phyloP scores from a whole-genome alignment of 2,113 vertebrate species.

The Ranitomeya imitator region DNA sequence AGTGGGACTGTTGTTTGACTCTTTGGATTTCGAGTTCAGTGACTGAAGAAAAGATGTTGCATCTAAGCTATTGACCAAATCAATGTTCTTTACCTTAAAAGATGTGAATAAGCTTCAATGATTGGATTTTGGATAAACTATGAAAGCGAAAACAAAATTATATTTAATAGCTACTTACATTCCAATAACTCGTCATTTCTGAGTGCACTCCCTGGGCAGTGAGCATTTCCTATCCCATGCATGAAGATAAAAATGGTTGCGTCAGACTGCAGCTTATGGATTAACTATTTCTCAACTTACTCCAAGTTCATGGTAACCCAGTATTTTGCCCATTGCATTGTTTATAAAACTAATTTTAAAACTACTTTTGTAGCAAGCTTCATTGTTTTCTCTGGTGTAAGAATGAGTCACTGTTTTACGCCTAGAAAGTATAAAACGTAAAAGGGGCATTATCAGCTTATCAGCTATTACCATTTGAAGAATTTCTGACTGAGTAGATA shows the following conservation, averaged over 20 bases:
- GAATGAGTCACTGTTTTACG: not conserved
- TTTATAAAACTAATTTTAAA: slow-evolving; percentile 12
- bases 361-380: slow-evolving; percentile 10
- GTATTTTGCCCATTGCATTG: slow-evolving; percentile 10
- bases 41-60: slow-evolving; percentile 29
- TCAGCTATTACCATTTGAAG: not conserved
- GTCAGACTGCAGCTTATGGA: not conserved
- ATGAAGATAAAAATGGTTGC: slow-evolving; percentile 14
- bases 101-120: slow-evolving; percentile 9
- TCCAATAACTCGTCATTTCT: not conserved
- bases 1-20: slow-evolving; percentile 24
- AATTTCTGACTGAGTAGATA: not conserved
- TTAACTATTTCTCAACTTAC: not conserved
- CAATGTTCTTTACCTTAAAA: not conserved
- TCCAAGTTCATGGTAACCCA: not conserved
- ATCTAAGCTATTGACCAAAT: slow-evolving; percentile 12
- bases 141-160: not conserved
- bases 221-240: not conserved
- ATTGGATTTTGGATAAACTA: slow-evolving; percentile 2
- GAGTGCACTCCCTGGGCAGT: not conserved
- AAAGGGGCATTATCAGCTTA: not conserved
- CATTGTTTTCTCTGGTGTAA: slow-evolving; percentile 44
- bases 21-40: slow-evolving; percentile 18
- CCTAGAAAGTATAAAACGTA: not conserved
- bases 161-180: not conserved